These are phyloP conservation scores for Tenebrio molitor DNA, from an alignment of 1,140 invertebrate genomes.

Conservation along the genomic window DNA sequence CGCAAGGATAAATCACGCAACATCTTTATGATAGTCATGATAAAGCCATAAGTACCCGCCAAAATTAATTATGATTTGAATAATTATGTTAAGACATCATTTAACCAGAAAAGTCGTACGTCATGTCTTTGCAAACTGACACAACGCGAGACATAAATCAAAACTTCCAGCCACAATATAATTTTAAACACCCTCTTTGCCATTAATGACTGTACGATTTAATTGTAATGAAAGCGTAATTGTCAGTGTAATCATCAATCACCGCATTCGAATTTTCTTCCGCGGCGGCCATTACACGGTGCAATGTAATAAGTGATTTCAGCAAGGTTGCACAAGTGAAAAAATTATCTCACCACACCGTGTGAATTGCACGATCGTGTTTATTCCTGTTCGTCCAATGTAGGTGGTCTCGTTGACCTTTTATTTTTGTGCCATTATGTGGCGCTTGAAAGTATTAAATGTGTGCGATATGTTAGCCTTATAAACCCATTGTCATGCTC, in stretches of 20 bases:
- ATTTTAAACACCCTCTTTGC: slow-evolving; percentile 42
- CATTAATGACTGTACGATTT: slow-evolving; percentile 41
- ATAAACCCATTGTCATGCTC: slow-evolving; percentile 41
- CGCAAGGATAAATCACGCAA: not conserved
- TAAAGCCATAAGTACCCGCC: slow-evolving; percentile 16
- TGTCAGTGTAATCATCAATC: slow-evolving; percentile 42
- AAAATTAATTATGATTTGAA: slow-evolving; percentile 41
- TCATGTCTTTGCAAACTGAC: slow-evolving; percentile 33
- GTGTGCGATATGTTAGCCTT: slow-evolving; percentile 44
- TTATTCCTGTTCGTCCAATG: slow-evolving; percentile 27
- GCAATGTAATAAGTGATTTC: no score
- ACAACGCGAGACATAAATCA: slow-evolving; percentile 41
- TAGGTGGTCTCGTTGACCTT: slow-evolving; percentile 45
- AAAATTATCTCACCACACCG: slow-evolving; percentile 4
- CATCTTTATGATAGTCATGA: not conserved
- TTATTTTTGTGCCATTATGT: slow-evolving; percentile 43
- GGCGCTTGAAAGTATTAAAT: slow-evolving; percentile 46
- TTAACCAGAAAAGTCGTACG: slow-evolving; percentile 41
- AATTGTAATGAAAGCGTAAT: slow-evolving; percentile 46
- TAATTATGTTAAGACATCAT: slow-evolving; percentile 45
- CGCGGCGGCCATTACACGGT: not conserved
- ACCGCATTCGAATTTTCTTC: slow-evolving; percentile 8
- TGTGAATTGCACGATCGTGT: slow-evolving; percentile 26
- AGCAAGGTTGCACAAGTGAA: not conserved
- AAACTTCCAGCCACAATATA: slow-evolving; percentile 38